phyloP scores from a whole-genome alignment of 2,113 vertebrate genomes.

The Fukomys damarensis region DNA sequence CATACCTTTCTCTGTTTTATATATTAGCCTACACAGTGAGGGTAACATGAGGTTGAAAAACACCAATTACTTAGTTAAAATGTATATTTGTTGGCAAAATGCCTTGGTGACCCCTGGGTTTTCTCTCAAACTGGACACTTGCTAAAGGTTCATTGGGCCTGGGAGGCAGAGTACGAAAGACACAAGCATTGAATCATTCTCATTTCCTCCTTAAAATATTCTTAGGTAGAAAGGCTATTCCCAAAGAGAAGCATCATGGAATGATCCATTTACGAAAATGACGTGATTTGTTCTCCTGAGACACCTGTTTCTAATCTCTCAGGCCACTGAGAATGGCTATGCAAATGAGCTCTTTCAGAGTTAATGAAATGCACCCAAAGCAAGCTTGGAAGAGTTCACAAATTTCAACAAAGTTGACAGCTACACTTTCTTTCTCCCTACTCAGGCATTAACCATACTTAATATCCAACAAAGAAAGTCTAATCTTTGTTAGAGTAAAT shows the following conservation, averaged over 20 bases:
- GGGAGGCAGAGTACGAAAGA: constrained; percentile 59
- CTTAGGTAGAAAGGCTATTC: constrained; percentile 71
- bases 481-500: constrained; percentile 21
- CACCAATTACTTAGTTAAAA: constrained; percentile 50
- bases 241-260: constrained; percentile 35
- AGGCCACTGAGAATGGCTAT: constrained; percentile 7
- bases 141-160: constrained; percentile 87
- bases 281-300: constrained; percentile 43
- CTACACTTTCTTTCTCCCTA: background rate
- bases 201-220: constrained; percentile 60
- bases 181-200: constrained; percentile 16
- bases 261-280: background rate
- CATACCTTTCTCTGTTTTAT: constrained; percentile 27
- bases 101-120: constrained; percentile 57
- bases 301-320: constrained; percentile 43
- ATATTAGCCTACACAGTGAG: constrained; percentile 17
- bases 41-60: constrained; percentile 38
- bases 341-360: constrained; percentile 44
- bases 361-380: background rate
- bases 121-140: constrained; percentile 83
- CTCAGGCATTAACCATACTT: background rate
- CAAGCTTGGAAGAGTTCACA: constrained; percentile 35
- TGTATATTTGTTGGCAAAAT: constrained; percentile 52
- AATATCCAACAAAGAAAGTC: background rate
- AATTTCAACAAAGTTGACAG: constrained; percentile 11